phyloP scores from a whole-genome alignment of 2,113 vertebrate genomes.

The Takifugu flavidus region DNA sequence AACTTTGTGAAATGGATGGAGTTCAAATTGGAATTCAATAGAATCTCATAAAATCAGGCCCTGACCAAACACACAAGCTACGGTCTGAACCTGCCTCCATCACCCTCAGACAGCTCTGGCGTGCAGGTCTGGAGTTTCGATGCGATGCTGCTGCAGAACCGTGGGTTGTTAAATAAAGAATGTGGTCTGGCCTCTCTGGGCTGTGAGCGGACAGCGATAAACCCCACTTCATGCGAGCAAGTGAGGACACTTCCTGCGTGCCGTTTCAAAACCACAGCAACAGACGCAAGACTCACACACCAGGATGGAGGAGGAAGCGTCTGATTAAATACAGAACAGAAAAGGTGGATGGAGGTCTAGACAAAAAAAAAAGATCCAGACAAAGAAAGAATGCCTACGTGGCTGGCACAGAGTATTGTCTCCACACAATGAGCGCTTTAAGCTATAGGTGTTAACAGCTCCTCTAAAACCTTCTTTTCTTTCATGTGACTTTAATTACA shows the following conservation, averaged over 20 bases:
- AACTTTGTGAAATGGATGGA: slow-evolving; percentile 14
- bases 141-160: slow-evolving; percentile 13
- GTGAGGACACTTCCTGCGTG: slow-evolving; percentile 14
- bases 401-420: background rate
- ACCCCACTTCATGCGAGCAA: background rate
- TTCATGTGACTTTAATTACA: slow-evolving; percentile 5
- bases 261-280: background rate
- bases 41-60: background rate
- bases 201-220: slow-evolving; percentile 3
- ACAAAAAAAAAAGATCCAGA: background rate
- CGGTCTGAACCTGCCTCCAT: background rate
- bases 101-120: too few relatives aligned
- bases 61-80: background rate
- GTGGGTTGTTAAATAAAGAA: slow-evolving; percentile 32
- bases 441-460: background rate
- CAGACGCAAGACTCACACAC: background rate
- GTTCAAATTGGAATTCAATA: slow-evolving; percentile 17
- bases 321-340: background rate
- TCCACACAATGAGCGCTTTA: slow-evolving; percentile 3
- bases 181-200: slow-evolving; percentile 15
- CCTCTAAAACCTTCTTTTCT: background rate
- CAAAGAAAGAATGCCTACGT: background rate
- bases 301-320: background rate
- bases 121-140: background rate
- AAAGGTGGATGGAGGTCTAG: background rate